Evolutionary conservation across 1,140 invertebrate species (phyloP), one percentile per base, ranked within the genome.

Genomic region (Scylla paramamosain): DNA sequence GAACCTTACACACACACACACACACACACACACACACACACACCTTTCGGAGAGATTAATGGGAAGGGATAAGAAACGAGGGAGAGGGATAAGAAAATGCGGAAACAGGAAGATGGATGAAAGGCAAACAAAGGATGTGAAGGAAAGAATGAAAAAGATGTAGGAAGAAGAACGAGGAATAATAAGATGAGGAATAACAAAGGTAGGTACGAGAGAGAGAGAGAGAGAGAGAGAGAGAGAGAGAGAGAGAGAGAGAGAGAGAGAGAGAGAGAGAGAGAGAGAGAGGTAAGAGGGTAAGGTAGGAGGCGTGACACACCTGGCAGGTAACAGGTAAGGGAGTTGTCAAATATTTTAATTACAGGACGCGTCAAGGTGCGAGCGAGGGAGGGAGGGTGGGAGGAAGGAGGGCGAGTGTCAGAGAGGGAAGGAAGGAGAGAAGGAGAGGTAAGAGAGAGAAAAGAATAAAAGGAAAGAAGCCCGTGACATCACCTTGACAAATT

Each of bases 311-410:
- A 77, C 67, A 77, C 67, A 77, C 67, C 67, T 77, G 67, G 67
- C 20, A n/a, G 67, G n/a, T 8, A n/a, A 20, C 67, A 77, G 67
- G 67, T 77, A 77, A 77, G 67, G 67, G 67, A 77, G 67, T 77
- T 77, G 25, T 77, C 67, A 77, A n/a, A 77, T 77, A 77, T 77
- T 77, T 77, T 77, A 77, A 77, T 77, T 77, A 77, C 67, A 77
- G 67, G 67, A 77, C 67, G 20, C 25, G 67, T n/a, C 25, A 77
- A n/a, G 67, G 20, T 20, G 67, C 4, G 20, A 77, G 67, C 12
- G 67, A 77, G 67, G 67, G 16, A 77, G 67, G 67, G 67, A 77
- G 67, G n/a, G 67, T 1, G n/a, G 20, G n/a, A n/a, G 67, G 25
- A 20, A 77, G 67, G 67, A 77, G 6, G 25, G 25, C 6, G 67